These are phyloP conservation scores for Hypsopygia costalis DNA, from an alignment of 2,888 invertebrate species.

Conservation along the genomic window DNA sequence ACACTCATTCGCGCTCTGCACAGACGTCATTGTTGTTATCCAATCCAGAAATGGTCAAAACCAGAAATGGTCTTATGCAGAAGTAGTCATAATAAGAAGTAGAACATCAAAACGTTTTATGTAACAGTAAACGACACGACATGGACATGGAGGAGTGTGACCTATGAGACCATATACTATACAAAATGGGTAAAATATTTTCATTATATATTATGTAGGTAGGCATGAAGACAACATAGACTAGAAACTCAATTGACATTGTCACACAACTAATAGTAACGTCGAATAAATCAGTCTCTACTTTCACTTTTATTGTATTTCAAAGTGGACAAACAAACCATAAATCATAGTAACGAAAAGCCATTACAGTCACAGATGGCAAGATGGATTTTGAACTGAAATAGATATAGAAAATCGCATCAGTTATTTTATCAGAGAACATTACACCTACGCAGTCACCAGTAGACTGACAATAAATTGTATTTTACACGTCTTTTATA, in stretches of 20 bases:
- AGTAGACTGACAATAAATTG: slow-evolving; percentile 36
- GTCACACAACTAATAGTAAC: slow-evolving; percentile 28
- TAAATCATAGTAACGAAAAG: slow-evolving; percentile 46
- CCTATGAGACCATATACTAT: no score
- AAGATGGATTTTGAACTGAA: slow-evolving; percentile 39
- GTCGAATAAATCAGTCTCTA: slow-evolving; percentile 29
- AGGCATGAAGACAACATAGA: no score
- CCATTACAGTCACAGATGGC: slow-evolving; percentile 48
- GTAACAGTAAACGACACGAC: no score
- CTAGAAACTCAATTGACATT: slow-evolving; percentile 13
- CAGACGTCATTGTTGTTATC: no score
- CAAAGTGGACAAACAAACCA: slow-evolving; percentile 45
- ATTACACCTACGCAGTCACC: slow-evolving; percentile 37
- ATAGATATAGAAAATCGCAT: slow-evolving; percentile 29
- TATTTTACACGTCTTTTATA: slow-evolving; percentile 30
- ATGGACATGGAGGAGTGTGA: no score
- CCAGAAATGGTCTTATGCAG: no score
- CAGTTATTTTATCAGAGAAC: slow-evolving; percentile 26
- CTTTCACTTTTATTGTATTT: slow-evolving; percentile 39
- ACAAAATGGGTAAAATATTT: no score
- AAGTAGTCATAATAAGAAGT: no score
- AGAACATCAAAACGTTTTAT: no score
- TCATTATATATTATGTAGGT: no score
- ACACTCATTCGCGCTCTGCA: no score
- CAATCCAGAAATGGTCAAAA: no score